phyloP scores from a whole-genome alignment of 1,140 invertebrate species.

The Carposina sasakii region DNA sequence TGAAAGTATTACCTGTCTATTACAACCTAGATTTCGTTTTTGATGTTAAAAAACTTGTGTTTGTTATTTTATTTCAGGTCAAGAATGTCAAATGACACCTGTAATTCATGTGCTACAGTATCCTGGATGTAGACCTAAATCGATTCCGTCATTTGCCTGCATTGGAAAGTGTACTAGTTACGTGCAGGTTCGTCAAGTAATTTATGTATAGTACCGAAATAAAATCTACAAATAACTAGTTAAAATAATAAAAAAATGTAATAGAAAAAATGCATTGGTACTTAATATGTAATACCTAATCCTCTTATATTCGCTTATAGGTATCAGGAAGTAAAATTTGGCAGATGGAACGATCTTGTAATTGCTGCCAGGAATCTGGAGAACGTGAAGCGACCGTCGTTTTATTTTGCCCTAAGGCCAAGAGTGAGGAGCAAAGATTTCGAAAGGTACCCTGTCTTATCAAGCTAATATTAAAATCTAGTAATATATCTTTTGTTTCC shows the following conservation, averaged over 20 bases:
- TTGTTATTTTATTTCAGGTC: conserved; percentile 70
- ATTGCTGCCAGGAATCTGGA: conserved; percentile 95
- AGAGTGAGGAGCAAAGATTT: conserved; percentile 87
- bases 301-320: too few relatives aligned
- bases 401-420: conserved; percentile 90
- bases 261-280: too few relatives aligned
- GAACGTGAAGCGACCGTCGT: conserved; percentile 92
- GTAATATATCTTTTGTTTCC: too few relatives aligned
- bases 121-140: conserved; percentile 92
- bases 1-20: too few relatives aligned
- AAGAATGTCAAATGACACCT: conserved; percentile 92
- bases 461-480: too few relatives aligned
- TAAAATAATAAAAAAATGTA: too few relatives aligned
- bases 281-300: too few relatives aligned
- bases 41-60: background rate
- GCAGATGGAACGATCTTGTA: conserved; percentile 96
- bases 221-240: too few relatives aligned
- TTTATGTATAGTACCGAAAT: too few relatives aligned
- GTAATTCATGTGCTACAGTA: conserved; percentile 94
- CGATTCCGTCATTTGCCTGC: conserved; percentile 94
- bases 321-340: conserved; percentile 96
- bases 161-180: conserved; percentile 93
- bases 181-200: too few relatives aligned
- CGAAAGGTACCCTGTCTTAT: conserved; percentile 81
- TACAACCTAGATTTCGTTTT: too few relatives aligned